Percentiles rank a stretch among this genome's conserved stretches.
These are phyloP conservation scores for Pleuronectes platessa DNA, from an alignment of 2,113 vertebrate genomes.

Conservation along the genomic window DNA sequence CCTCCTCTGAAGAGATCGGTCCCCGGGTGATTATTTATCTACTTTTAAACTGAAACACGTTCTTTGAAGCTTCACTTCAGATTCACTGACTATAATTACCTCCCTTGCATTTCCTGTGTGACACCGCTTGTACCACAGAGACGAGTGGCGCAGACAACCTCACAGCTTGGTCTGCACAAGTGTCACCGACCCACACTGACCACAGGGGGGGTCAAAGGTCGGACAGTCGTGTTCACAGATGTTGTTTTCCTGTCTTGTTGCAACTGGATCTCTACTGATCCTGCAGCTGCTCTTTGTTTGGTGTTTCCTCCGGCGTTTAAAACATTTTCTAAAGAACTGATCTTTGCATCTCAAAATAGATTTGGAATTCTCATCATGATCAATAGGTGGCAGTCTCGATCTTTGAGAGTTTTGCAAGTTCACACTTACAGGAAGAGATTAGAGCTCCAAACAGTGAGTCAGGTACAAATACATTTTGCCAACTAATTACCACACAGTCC, in stretches of 20 bases:
- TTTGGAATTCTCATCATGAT: constrained; percentile 35
- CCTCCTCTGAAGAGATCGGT: neutral
- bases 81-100: constrained; percentile 46
- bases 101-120: constrained; percentile 43
- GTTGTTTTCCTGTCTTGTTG: constrained; percentile 43
- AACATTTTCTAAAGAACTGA: constrained; percentile 4
- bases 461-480: neutral
- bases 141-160: constrained; percentile 18
- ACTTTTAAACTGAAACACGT: constrained; percentile 5
- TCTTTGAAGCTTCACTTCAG: neutral
- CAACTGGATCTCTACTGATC: constrained; percentile 34
- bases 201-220: constrained; percentile 54
- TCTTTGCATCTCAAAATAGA: neutral
- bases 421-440: constrained; percentile 11
- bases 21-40: neutral
- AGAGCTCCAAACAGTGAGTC: neutral
- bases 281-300: constrained; percentile 26
- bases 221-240: constrained; percentile 43
- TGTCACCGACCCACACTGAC: constrained; percentile 42
- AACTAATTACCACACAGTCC: neutral
- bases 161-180: constrained; percentile 60
- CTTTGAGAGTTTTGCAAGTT: constrained; percentile 45
- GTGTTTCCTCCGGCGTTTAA: constrained; percentile 14
- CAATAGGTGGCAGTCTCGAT: constrained; percentile 61
- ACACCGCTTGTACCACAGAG: constrained; percentile 28